phyloP scores from a whole-genome alignment of 2,797 vertebrate genomes.

The Myiotriccus ornatus region DNA sequence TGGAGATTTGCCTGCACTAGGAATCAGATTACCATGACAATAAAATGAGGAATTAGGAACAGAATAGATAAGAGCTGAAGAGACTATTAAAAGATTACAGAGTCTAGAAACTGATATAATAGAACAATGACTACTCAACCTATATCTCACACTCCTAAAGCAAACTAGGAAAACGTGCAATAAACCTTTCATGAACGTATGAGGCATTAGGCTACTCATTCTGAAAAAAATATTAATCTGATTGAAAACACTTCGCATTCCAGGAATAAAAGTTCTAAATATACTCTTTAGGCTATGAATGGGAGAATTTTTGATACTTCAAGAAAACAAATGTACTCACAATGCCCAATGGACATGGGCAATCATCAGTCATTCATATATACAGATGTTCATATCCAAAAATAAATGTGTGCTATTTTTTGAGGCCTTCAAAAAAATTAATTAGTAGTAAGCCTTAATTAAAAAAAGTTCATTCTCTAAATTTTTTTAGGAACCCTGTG shows the following conservation, averaged over 20 bases:
- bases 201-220: neutral
- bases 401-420: neutral
- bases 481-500: neutral
- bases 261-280: neutral
- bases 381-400: no score
- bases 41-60: conserved; percentile 30
- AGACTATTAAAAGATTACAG: conserved; percentile 52
- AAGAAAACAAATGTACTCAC: neutral
- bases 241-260: neutral
- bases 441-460: neutral
- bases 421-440: neutral
- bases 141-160: conserved; percentile 23
- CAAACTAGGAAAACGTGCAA: neutral
- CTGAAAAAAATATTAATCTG: neutral
- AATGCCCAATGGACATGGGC: neutral
- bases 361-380: neutral
- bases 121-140: neutral
- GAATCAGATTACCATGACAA: conserved; percentile 33
- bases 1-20: neutral
- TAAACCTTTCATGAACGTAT: neutral
- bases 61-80: conserved; percentile 31
- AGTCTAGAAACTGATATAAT: neutral
- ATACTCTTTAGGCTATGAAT: neutral
- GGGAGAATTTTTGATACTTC: neutral
- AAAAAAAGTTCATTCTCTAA: neutral